phyloP scores from a whole-genome alignment of 2,888 invertebrate genomes.

The Halictus ligatus region DNA sequence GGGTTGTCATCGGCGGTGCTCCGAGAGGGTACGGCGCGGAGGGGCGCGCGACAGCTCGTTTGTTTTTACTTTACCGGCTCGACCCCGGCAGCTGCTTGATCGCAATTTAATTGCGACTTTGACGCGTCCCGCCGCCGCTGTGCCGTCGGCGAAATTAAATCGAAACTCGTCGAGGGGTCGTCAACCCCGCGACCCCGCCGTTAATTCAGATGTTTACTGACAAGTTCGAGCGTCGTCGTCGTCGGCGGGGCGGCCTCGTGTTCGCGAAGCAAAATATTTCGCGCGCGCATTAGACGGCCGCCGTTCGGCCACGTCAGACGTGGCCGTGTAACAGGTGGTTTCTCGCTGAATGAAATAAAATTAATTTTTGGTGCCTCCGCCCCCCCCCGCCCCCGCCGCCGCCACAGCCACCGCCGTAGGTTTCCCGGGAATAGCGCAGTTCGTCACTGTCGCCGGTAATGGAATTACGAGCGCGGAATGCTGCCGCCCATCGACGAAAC shows the following conservation, averaged over 20 bases:
- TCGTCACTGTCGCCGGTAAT: conserved; percentile 54
- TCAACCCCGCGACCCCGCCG: neutral
- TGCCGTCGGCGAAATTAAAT: conserved; percentile 26
- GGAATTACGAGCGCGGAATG: conserved; percentile 40
- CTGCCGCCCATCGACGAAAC: conserved; percentile 18
- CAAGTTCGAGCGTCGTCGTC: neutral
- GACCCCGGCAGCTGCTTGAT: conserved; percentile 19
- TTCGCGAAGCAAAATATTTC: conserved; percentile 25
- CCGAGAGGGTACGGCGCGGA: neutral
- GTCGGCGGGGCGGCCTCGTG: neutral
- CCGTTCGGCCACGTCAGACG: conserved; percentile 13
- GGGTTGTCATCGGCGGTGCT: conserved; percentile 1
- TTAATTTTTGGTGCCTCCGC: conserved; percentile 52
- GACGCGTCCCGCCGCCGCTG: neutral
- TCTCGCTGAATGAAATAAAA: conserved; percentile 51
- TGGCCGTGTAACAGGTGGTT: conserved; percentile 60
- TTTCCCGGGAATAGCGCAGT: conserved; percentile 7
- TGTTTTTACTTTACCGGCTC: neutral
- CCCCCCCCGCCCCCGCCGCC: too few relatives aligned
- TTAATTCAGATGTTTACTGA: conserved; percentile 19
- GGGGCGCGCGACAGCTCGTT: neutral
- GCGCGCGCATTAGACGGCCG: conserved; percentile 27
- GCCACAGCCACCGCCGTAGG: neutral
- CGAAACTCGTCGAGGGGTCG: neutral
- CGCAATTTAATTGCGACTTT: conserved; percentile 37